Conservation (phyloP, 2,888 invertebrate genomes). For the Mechanitis messenoides region DNA sequence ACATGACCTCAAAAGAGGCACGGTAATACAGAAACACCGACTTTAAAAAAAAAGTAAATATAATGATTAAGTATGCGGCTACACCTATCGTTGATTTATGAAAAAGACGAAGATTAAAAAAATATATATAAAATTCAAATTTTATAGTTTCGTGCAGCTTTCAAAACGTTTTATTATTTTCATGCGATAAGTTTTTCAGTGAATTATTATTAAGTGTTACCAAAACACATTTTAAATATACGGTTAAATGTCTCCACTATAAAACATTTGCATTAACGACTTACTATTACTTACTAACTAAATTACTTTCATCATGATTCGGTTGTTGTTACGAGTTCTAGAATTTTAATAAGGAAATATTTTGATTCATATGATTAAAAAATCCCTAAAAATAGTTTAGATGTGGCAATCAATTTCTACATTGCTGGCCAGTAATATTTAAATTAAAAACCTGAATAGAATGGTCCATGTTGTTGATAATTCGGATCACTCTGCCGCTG, state of each 20-base stretch:
- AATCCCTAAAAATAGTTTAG: no score
- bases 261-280: slow-evolving; percentile 2
- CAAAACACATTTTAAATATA: background rate
- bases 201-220: background rate
- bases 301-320: slow-evolving; percentile 2
- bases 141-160: slow-evolving; percentile 27
- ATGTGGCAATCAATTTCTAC: no score
- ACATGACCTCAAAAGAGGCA: slow-evolving; percentile 33
- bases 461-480: slow-evolving; percentile 95
- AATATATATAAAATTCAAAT: slow-evolving; percentile 26
- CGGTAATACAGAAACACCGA: slow-evolving; percentile 48
- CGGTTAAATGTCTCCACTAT: background rate
- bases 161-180: slow-evolving; percentile 14
- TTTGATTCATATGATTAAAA: no score
- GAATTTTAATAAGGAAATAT: no score
- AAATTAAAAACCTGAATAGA: slow-evolving; percentile 83
- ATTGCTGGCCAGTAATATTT: background rate
- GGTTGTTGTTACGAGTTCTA: background rate
- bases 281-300: background rate
- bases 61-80: slow-evolving; percentile 33
- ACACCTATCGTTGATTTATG: slow-evolving; percentile 30
- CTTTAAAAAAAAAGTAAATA: slow-evolving; percentile 34
- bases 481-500: slow-evolving; percentile 91
- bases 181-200: slow-evolving; percentile 18
- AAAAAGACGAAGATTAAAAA: slow-evolving; percentile 27